Percentiles rank a stretch among this genome's conserved stretches.
Evolutionary conservation across 2,113 vertebrate species (phyloP).

Genomic region (Amblyornis subalaris): DNA sequence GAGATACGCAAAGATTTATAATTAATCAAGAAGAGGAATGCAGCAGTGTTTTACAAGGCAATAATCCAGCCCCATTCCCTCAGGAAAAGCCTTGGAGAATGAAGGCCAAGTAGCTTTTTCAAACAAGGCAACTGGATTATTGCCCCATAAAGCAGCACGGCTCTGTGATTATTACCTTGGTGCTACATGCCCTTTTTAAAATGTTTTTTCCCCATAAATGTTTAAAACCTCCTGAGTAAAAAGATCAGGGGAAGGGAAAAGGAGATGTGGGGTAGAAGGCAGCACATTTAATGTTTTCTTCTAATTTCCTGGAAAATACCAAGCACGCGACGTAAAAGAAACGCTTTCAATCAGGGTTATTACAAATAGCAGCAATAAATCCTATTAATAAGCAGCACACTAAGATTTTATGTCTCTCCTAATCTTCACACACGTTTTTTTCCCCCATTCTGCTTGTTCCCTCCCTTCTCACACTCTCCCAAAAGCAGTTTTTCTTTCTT

Average conservation of each 20-base stretch:
- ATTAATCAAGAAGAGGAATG: slow-evolving; percentile 40
- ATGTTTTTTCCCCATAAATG: slow-evolving; percentile 39
- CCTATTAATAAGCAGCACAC: slow-evolving; percentile 10
- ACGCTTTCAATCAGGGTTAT: neutral
- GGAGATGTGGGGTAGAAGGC: neutral
- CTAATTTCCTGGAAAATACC: neutral
- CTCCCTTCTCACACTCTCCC: neutral
- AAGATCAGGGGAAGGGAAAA: neutral
- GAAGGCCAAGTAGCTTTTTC: slow-evolving; percentile 58
- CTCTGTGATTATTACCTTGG: slow-evolving; percentile 54
- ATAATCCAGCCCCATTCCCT: slow-evolving; percentile 42
- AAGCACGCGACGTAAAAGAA: neutral
- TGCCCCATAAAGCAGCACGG: slow-evolving; percentile 55
- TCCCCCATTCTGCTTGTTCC: neutral
- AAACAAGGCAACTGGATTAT: slow-evolving; percentile 57
- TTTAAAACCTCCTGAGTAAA: slow-evolving; percentile 42
- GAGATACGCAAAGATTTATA: slow-evolving; percentile 26
- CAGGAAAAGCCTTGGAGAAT: slow-evolving; percentile 13
- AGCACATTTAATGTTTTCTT: neutral
- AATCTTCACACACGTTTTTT: neutral
- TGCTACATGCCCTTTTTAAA: slow-evolving; percentile 47
- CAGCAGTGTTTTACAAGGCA: slow-evolving; percentile 54
- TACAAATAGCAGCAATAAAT: slow-evolving; percentile 35
- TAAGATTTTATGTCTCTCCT: neutral
- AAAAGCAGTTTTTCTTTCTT: neutral